Percentiles rank a stretch among this genome's conserved stretches.
These are phyloP conservation scores for Troides helena DNA, from an alignment of 2,888 invertebrate species.

Conservation along the genomic window DNA sequence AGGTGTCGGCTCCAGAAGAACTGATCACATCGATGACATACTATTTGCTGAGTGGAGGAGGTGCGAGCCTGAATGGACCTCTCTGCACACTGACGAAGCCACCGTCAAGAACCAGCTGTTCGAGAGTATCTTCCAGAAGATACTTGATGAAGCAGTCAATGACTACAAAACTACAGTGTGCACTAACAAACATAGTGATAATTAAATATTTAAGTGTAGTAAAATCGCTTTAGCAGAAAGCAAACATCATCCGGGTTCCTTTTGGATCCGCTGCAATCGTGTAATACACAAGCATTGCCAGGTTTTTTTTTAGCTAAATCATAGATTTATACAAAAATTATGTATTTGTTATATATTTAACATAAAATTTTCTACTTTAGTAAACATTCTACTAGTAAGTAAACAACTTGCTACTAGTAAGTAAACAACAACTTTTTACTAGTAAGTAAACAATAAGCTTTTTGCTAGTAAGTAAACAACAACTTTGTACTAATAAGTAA, in stretches of 20 bases:
- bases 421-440: too few species aligned
- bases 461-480: too few species aligned
- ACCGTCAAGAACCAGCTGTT: constrained; percentile 68
- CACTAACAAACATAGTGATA: constrained; percentile 19
- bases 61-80: constrained; percentile 72
- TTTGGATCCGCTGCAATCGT: not conserved
- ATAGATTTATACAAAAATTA: too few species aligned
- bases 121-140: constrained; percentile 68
- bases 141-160: constrained; percentile 65
- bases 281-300: constrained; percentile 4
- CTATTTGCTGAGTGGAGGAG: constrained; percentile 70
- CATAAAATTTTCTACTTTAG: too few species aligned
- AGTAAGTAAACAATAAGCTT: too few species aligned
- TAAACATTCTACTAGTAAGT: too few species aligned
- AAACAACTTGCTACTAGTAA: too few species aligned
- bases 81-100: constrained; percentile 63
- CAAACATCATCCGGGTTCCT: too few species aligned
- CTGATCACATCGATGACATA: constrained; percentile 73
- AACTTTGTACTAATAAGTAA: too few species aligned
- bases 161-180: constrained; percentile 62
- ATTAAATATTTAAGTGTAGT: constrained; percentile 8
- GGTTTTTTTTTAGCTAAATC: not conserved
- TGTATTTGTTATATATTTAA: too few species aligned
- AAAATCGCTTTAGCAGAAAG: constrained; percentile 8
- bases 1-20: constrained; percentile 63